A percentile compares a stretch with the other conserved stretches of the same genome.
phyloP scores from a whole-genome alignment of 1,140 invertebrate species.

The Psix sp. region DNA sequence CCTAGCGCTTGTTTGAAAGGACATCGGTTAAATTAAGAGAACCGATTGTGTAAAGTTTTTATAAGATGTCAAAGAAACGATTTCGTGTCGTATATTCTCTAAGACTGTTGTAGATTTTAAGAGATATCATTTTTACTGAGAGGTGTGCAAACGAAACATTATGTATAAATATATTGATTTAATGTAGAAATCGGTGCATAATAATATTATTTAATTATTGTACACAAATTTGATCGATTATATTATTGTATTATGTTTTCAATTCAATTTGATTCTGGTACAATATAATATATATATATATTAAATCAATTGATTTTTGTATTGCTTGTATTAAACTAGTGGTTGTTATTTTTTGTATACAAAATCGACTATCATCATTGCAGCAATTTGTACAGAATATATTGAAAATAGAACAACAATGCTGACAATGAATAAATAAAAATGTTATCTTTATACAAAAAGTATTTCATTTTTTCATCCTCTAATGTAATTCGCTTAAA shows the following conservation, averaged over 20 bases:
- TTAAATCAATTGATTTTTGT: constrained; percentile 55
- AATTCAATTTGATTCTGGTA: constrained; percentile 42
- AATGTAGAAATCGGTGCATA: constrained; percentile 32
- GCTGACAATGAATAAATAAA: constrained; percentile 48
- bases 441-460: constrained; percentile 40
- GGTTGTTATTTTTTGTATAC: constrained; percentile 65
- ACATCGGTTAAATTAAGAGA: background rate
- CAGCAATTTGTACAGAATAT: constrained; percentile 41
- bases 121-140: constrained; percentile 44
- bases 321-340: constrained; percentile 56
- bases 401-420: constrained; percentile 12
- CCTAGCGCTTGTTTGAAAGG: constrained; percentile 10
- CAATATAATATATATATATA: constrained; percentile 22
- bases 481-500: background rate
- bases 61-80: constrained; percentile 46
- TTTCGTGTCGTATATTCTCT: constrained; percentile 53
- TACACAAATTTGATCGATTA: constrained; percentile 35
- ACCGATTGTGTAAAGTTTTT: constrained; percentile 64
- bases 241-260: constrained; percentile 15
- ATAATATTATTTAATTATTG: constrained; percentile 41
- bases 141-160: constrained; percentile 19
- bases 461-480: background rate
- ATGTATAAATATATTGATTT: constrained; percentile 34
- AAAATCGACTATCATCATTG: constrained; percentile 60
- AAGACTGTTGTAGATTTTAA: constrained; percentile 66